Percentiles rank a stretch among this genome's conserved stretches.
Evolutionary conservation across 64 coral and sea anemone species (phyloP).

Genomic region (Pocillopora verrucosa): DNA sequence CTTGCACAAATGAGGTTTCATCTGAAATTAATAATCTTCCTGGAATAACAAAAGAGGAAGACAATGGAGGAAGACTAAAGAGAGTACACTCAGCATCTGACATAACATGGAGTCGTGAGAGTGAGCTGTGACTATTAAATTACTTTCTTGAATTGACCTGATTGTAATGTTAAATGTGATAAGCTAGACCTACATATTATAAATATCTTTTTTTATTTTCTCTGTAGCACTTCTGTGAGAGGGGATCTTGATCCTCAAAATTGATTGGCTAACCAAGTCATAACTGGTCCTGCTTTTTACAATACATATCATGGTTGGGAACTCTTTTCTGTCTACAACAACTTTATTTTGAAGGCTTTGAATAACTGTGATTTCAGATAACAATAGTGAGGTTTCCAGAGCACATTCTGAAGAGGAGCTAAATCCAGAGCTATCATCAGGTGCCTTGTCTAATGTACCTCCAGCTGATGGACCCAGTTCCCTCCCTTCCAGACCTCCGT

Average conservation of each 20-base stretch:
- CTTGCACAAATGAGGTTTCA: constrained; percentile 61
- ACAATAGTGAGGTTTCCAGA: constrained; percentile 57
- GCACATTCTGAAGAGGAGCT: constrained; percentile 71
- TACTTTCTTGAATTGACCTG: no score
- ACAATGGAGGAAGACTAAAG: neutral
- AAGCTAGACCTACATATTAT: no score
- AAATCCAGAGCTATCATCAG: neutral
- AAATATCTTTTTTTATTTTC: no score
- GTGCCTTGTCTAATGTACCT: neutral
- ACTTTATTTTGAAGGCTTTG: neutral
- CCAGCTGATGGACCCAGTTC: constrained; percentile 34
- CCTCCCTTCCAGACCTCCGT: neutral
- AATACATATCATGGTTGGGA: no score
- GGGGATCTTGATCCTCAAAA: no score
- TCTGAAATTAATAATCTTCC: neutral
- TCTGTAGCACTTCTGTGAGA: no score
- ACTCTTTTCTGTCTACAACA: no score
- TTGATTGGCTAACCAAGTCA: no score
- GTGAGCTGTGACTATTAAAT: neutral
- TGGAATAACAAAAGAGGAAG: neutral
- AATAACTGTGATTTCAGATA: constrained; percentile 44
- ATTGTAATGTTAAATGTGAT: no score
- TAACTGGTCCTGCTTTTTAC: no score
- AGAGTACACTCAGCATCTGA: constrained; percentile 19
- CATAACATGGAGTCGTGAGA: constrained; percentile 7